A percentile compares a stretch with the other conserved stretches of the same genome.
Evolutionary conservation across 2,113 vertebrate genomes (phyloP).

Genomic region (Hydropotes inermis): DNA sequence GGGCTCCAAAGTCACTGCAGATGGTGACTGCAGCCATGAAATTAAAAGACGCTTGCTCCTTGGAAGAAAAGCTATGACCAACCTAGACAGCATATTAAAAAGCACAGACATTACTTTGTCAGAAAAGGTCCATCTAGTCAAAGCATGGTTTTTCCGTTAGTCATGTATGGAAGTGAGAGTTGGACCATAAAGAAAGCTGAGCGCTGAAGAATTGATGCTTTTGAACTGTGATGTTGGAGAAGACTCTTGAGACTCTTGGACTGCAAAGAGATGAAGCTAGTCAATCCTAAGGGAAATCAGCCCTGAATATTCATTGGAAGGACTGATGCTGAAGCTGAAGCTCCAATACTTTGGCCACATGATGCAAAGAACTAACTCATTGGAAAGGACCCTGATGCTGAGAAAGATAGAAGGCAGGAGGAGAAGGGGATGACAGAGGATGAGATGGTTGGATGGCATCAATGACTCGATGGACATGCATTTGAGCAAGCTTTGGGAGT

Average conservation of each 20-base stretch:
- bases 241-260: not conserved
- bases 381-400: not conserved
- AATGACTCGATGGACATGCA: not conserved
- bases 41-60: not conserved
- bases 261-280: not conserved
- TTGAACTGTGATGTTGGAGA: not conserved
- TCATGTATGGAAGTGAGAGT: not conserved
- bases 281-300: not conserved
- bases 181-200: not conserved
- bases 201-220: not conserved
- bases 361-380: not conserved
- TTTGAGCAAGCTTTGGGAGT: not conserved
- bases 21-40: not conserved
- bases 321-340: not conserved
- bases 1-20: not conserved
- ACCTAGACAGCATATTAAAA: not conserved
- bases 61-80: not conserved
- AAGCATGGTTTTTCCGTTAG: not conserved
- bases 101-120: not conserved
- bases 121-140: not conserved
- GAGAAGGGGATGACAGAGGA: too few species aligned
- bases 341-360: not conserved
- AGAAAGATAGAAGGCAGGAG: too few species aligned
- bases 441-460: too few species aligned
- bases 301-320: not conserved